phyloP scores from a whole-genome alignment of 1,140 invertebrate genomes.

The Artemia franciscana region DNA sequence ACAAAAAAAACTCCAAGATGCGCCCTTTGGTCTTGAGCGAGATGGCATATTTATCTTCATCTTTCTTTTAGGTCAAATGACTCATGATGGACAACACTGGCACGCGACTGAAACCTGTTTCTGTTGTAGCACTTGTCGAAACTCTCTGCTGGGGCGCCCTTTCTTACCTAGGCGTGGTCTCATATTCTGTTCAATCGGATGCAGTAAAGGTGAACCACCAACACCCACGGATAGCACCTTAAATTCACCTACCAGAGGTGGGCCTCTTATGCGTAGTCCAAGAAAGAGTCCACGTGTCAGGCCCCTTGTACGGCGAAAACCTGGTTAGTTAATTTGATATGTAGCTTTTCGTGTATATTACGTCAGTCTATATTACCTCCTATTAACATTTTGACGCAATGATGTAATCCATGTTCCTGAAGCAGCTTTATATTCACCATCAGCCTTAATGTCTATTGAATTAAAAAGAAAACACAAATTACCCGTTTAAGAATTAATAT shows the following conservation, averaged over 20 bases:
- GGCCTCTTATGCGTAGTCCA: neutral
- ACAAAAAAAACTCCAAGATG: neutral
- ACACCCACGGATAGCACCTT: slow-evolving; percentile 44
- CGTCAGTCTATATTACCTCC: no score
- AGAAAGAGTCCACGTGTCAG: neutral
- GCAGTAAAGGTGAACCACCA: slow-evolving; percentile 62
- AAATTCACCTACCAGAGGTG: slow-evolving; percentile 8
- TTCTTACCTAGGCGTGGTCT: slow-evolving; percentile 76
- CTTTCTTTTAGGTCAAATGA: slow-evolving; percentile 55
- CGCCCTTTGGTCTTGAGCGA: neutral
- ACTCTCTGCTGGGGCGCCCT: slow-evolving; percentile 70
- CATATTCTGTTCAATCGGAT: slow-evolving; percentile 83
- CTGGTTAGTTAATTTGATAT: neutral
- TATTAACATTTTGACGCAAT: no score
- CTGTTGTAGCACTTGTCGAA: slow-evolving; percentile 72
- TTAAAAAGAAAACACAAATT: no score
- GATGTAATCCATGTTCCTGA: no score
- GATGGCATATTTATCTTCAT: neutral
- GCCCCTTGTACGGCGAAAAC: slow-evolving; percentile 1
- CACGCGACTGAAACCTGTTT: slow-evolving; percentile 89
- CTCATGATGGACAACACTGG: slow-evolving; percentile 92
- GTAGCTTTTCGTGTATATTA: no score
- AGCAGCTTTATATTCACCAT: no score
- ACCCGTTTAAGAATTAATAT: no score
- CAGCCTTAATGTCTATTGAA: no score